phyloP scores from a whole-genome alignment of 2,888 invertebrate genomes.

The Clistopyga incitator region DNA sequence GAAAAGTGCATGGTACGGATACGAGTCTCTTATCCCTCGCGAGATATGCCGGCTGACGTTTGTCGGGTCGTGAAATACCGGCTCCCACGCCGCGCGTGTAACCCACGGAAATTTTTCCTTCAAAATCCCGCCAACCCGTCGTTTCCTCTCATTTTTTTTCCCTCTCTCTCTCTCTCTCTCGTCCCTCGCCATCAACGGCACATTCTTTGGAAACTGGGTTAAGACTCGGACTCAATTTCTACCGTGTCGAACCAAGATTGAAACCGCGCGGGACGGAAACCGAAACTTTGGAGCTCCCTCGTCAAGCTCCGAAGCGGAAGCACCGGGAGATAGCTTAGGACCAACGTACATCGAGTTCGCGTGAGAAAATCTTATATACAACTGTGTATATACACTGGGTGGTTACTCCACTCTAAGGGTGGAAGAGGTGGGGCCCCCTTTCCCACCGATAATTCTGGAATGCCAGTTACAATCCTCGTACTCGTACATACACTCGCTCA shows the following conservation, averaged over 20 bases:
- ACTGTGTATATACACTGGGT: slow-evolving; percentile 2
- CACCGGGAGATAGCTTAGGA: not conserved
- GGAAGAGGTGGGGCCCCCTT: not conserved
- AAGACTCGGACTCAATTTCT: slow-evolving; percentile 73
- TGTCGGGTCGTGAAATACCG: not conserved
- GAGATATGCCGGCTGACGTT: not conserved
- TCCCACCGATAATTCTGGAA: slow-evolving; percentile 12
- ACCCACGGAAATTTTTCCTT: slow-evolving; percentile 39
- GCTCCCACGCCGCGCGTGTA: not conserved
- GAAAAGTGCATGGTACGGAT: slow-evolving; percentile 22
- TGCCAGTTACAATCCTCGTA: not conserved
- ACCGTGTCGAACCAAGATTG: slow-evolving; percentile 41
- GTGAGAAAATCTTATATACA: slow-evolving; percentile 15
- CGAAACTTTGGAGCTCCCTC: not conserved
- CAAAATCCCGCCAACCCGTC: slow-evolving; percentile 20
- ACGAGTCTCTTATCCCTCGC: slow-evolving; percentile 16
- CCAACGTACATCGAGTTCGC: slow-evolving; percentile 3
- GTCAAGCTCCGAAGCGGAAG: not conserved
- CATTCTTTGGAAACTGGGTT: slow-evolving; percentile 74
- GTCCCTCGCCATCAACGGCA: slow-evolving; percentile 19
- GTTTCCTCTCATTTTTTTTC: not conserved
- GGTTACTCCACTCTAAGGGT: not conserved
- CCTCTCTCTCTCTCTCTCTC: not conserved
- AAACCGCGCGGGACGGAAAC: slow-evolving; percentile 5
- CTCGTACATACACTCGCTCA: slow-evolving; percentile 6